Evolutionary conservation across 2,797 vertebrate genomes (phyloP), one percentile per base, ranked within the genome.

Genomic region (Siniperca undulata): DNA sequence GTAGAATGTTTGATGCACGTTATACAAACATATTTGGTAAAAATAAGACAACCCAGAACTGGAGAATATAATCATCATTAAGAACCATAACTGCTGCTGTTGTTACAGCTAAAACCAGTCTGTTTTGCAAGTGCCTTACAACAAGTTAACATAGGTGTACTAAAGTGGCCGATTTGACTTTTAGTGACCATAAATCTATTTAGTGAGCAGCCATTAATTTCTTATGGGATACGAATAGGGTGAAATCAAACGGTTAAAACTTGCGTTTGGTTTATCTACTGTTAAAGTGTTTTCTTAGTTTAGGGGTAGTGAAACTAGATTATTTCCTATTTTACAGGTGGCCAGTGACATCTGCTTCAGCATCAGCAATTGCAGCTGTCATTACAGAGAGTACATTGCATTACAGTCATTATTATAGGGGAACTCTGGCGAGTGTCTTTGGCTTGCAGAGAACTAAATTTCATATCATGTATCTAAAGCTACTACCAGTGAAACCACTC

Each of bases 261-360:
- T 1, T 3, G 8, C 2, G 5, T 19, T 60, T 60, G 0, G 42
- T 68, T 44, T 7, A 56, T 48, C 9, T 52, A 44, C 5, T 48
- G n/a, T 40, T 36, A 30, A 6, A 36, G 9, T 44, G 19, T 82
- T 12, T 56, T 67, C 10, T 30, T 16, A 0, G 13, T 55, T 46
- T 74, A 36, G 27, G 13, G 76, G 82, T 79, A 82, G 80, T 78
- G 75, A 89, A 88, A 88, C 55, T 72, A 24, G 1, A 38, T 52
- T 46, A 62, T 86, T 83, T 86, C 69, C 78, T 77, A 76, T 74
- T 76, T 85, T 70, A 82, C 71, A 91, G 84, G 72, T 88, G 74
- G 74, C 30, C 55, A 61, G 1, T 53, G 44, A 80, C 56, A 88
- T 66, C 34, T 70, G 69, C 34, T 60, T 74, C 17, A 61, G 48